phyloP scores from a whole-genome alignment of 2,113 vertebrate genomes.

The Ceratotherium simum region DNA sequence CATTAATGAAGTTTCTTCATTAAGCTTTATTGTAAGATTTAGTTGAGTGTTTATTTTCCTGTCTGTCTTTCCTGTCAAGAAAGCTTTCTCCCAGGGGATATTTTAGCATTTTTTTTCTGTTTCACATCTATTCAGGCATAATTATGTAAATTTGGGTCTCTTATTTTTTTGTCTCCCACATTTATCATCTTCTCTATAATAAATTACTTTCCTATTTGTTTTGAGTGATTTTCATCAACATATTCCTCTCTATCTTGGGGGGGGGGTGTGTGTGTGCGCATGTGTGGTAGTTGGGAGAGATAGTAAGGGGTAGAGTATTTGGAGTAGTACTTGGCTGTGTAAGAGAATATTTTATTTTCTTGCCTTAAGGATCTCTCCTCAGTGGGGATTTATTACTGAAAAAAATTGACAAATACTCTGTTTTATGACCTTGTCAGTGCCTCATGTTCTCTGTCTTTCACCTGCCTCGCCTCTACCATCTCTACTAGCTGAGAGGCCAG shows the following conservation, averaged over 20 bases:
- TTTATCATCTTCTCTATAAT: not conserved
- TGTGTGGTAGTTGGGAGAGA: not conserved
- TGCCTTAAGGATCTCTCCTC: not conserved
- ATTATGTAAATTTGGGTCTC: not conserved
- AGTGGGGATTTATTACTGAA: not conserved
- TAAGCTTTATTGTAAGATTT: not conserved
- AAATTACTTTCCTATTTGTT: conserved; percentile 24
- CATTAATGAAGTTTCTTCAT: not conserved
- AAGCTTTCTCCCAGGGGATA: not conserved
- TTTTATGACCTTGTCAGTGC: not conserved
- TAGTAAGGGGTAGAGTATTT: not conserved
- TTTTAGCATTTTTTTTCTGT: not conserved
- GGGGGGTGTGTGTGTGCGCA: not conserved
- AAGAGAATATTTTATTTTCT: not conserved
- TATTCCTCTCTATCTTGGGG: not conserved
- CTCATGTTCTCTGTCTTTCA: not conserved
- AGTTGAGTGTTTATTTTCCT: not conserved
- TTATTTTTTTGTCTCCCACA: not conserved
- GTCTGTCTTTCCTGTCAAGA: not conserved
- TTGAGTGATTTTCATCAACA: not conserved
- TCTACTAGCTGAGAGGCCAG: not conserved
- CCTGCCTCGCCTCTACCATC: not conserved
- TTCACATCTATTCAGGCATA: not conserved
- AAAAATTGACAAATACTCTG: not conserved
- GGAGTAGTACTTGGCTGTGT: not conserved